Conservation (phyloP, 1,140 invertebrate species). For the Papilio polytes region DNA sequence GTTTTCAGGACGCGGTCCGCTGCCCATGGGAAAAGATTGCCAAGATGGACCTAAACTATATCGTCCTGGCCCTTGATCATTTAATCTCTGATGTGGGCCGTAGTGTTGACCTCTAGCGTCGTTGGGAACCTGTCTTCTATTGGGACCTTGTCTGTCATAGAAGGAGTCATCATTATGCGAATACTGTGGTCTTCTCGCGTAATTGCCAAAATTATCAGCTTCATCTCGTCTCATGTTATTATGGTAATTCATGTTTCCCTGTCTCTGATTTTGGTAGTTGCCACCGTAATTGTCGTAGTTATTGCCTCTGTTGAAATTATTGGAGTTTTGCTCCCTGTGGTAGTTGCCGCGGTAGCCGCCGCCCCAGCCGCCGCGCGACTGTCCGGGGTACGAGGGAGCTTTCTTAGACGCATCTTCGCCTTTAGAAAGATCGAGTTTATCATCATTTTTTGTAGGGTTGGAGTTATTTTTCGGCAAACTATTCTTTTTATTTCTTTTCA, state of each 20-base stretch:
- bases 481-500: conserved; percentile 51
- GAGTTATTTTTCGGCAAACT: conserved; percentile 46
- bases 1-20: conserved; percentile 41
- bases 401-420: conserved; percentile 70
- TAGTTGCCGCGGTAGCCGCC: conserved; percentile 73
- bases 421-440: conserved; percentile 68
- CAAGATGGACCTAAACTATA: conserved; percentile 55
- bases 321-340: conserved; percentile 73
- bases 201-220: conserved; percentile 55
- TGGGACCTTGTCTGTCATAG: conserved; percentile 50
- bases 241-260: conserved; percentile 49
- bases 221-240: conserved; percentile 59
- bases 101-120: conserved; percentile 49
- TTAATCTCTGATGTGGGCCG: conserved; percentile 45
- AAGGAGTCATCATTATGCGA: conserved; percentile 54
- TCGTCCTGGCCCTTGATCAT: conserved; percentile 52
- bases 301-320: conserved; percentile 64
- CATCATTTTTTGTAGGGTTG: conserved; percentile 54
- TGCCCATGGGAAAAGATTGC: conserved; percentile 47
- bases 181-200: conserved; percentile 54
- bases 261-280: conserved; percentile 57
- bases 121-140: conserved; percentile 41
- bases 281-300: conserved; percentile 56
- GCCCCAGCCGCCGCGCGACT: conserved; percentile 75
- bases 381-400: conserved; percentile 86